Evolutionary conservation across 2,797 vertebrate genomes (phyloP).

Genomic region (Diplodus sargus): DNA sequence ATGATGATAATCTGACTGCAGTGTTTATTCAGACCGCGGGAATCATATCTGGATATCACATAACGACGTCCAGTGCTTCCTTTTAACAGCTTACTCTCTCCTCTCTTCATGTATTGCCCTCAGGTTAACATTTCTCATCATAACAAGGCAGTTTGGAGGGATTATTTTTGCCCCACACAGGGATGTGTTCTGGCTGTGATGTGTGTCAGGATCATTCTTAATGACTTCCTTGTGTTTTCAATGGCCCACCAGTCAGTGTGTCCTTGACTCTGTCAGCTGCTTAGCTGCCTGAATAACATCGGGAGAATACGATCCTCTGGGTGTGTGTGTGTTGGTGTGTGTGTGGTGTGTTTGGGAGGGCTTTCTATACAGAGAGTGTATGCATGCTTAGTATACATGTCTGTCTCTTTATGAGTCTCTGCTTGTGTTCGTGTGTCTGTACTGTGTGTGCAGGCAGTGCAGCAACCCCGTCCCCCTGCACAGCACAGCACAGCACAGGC

Average conservation of each 20-base stretch:
- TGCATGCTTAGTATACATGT: conserved; percentile 34
- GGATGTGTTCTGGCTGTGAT: conserved; percentile 38
- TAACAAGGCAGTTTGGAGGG: conserved; percentile 61
- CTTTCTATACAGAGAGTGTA: conserved; percentile 6
- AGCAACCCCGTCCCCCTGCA: conserved; percentile 43
- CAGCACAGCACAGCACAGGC: conserved; percentile 34
- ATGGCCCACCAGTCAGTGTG: conserved; percentile 56
- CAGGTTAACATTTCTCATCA: conserved; percentile 59
- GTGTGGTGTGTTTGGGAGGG: conserved; percentile 9
- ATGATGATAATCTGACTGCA: conserved; percentile 46
- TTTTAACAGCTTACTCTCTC: conserved; percentile 20
- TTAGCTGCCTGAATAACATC: conserved; percentile 49
- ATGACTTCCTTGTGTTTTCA: conserved; percentile 69
- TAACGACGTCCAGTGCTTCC: conserved; percentile 19
- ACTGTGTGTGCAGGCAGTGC: conserved; percentile 28
- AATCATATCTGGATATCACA: conserved; percentile 47
- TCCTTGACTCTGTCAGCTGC: conserved; percentile 68
- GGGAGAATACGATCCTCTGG: conserved; percentile 30
- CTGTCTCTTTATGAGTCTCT: conserved; percentile 16
- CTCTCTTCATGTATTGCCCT: conserved; percentile 31
- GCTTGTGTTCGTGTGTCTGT: conserved; percentile 22
- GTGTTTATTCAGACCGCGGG: conserved; percentile 45
- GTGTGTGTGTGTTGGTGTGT: not conserved
- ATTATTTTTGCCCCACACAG: conserved; percentile 54
- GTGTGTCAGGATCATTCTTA: conserved; percentile 57